phyloP scores from a whole-genome alignment of 2,113 vertebrate species.

The Corynorhinus townsendii region DNA sequence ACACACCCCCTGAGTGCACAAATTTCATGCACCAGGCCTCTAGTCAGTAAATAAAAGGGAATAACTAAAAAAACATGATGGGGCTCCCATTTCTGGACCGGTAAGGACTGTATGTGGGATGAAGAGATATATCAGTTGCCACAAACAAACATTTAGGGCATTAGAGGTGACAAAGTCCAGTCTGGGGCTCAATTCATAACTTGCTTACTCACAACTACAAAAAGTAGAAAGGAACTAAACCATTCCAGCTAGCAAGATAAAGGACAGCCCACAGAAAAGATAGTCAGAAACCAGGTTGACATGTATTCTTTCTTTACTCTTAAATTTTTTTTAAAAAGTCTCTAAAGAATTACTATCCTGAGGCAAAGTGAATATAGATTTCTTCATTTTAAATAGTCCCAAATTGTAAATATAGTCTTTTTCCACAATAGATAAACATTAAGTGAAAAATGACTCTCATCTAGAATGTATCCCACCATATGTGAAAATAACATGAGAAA shows the following conservation, averaged over 20 bases:
- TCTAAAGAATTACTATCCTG: slow-evolving; percentile 12
- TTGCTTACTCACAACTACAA: not conserved
- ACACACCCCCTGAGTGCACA: too few species aligned
- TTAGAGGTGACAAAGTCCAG: not conserved
- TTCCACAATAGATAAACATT: not conserved
- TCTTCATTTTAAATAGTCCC: slow-evolving; percentile 26
- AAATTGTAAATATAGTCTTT: not conserved
- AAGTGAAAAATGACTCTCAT: not conserved
- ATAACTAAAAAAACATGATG: not conserved
- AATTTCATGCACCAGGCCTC: too few species aligned
- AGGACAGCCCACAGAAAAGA: not conserved
- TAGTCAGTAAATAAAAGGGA: not conserved
- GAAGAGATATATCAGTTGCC: not conserved
- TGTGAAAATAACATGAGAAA: not conserved
- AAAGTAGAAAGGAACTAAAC: not conserved
- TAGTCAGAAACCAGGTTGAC: not conserved
- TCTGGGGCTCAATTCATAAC: not conserved
- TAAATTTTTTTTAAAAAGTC: not conserved
- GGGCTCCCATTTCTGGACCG: not conserved
- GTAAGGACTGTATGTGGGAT: not conserved
- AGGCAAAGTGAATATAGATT: not conserved
- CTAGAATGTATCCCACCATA: not conserved
- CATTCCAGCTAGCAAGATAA: not conserved
- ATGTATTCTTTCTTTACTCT: not conserved
- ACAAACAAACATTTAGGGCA: not conserved